Evolutionary conservation across 2,888 invertebrate genomes (phyloP).

Genomic region (Metalampra italica): DNA sequence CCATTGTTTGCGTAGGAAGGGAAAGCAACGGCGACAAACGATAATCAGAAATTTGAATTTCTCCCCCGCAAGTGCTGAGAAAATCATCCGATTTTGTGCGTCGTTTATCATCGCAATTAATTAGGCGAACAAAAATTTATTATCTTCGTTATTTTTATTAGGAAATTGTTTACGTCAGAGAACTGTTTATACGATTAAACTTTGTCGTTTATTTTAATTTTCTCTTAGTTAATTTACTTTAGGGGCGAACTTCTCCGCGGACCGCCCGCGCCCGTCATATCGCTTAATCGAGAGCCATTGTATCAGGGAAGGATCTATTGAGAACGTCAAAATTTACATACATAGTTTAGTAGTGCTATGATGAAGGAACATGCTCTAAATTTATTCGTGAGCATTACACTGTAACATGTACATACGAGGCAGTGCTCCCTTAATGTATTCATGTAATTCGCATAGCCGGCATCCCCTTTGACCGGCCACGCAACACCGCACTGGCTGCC

Average conservation of each 20-base stretch:
- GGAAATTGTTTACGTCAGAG: conserved; percentile 46
- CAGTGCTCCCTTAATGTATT: conserved; percentile 75
- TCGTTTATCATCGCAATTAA: conserved; percentile 70
- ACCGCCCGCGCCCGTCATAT: conserved; percentile 14
- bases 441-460: conserved; percentile 78
- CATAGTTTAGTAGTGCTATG: conserved; percentile 56
- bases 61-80: conserved; percentile 61
- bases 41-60: conserved; percentile 77
- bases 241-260: conserved; percentile 4
- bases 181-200: conserved; percentile 40
- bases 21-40: conserved; percentile 64
- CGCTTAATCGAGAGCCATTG: conserved; percentile 24
- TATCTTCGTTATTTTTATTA: conserved; percentile 40
- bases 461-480: conserved; percentile 78
- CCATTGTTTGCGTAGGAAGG: conserved; percentile 72
- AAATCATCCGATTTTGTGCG: conserved; percentile 69
- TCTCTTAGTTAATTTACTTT: conserved; percentile 24
- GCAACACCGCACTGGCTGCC: conserved; percentile 71
- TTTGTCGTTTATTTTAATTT: conserved; percentile 29
- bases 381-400: conserved; percentile 76
- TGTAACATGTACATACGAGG: conserved; percentile 72
- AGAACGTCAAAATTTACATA: conserved; percentile 57
- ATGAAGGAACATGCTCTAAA: conserved; percentile 71
- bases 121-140: conserved; percentile 61
- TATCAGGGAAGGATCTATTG: conserved; percentile 49